phyloP scores from a whole-genome alignment of 2,888 invertebrate species.

The Lumbricus terrestris region DNA sequence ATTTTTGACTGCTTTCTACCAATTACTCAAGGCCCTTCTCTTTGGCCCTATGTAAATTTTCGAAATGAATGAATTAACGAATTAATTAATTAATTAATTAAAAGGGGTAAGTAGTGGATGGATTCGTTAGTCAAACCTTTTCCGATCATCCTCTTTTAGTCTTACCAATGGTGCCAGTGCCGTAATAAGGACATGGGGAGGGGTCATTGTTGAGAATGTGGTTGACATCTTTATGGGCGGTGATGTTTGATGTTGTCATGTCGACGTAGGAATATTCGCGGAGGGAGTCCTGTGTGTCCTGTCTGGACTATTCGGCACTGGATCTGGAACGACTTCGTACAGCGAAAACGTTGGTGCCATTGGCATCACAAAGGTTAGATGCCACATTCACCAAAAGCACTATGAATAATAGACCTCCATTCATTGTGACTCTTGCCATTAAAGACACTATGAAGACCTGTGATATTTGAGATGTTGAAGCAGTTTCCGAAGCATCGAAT shows the following conservation, averaged over 20 bases:
- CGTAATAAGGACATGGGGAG: background rate
- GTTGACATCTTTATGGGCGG: background rate
- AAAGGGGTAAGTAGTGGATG: no score
- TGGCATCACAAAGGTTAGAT: conserved; percentile 76
- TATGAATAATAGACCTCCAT: background rate
- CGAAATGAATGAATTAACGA: no score
- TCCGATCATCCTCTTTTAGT: no score
- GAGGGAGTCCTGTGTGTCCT: conserved; percentile 81
- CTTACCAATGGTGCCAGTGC: background rate
- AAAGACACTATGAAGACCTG: no score
- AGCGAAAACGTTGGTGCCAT: conserved; percentile 88
- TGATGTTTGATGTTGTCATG: background rate
- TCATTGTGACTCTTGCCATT: no score
- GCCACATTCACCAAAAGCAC: background rate
- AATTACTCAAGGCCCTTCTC: no score
- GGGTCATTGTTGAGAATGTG: background rate
- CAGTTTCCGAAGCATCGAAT: background rate
- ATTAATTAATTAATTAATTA: no score
- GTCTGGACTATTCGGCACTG: conserved; percentile 81
- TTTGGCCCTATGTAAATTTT: no score
- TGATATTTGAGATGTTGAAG: no score
- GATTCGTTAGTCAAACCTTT: background rate
- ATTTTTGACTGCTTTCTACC: no score
- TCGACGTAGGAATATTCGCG: conserved; percentile 63
- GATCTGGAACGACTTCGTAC: conserved; percentile 84